Percentiles rank a stretch among this genome's conserved stretches.
Conservation (phyloP, 1,140 invertebrate genomes). For the Limonius californicus region DNA sequence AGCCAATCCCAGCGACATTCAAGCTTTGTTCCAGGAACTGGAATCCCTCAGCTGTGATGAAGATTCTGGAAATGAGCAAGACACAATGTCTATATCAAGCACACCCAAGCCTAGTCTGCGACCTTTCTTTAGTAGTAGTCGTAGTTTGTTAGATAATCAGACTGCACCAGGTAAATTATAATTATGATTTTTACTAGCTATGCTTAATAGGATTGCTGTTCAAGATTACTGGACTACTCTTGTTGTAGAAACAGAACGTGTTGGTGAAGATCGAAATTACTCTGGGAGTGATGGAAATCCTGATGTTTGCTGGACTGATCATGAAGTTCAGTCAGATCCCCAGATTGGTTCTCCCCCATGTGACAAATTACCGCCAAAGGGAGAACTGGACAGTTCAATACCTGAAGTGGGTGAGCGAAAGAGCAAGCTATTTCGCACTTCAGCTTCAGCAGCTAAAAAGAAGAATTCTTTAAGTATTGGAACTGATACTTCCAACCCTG, state of each 20-base stretch:
- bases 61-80: constrained; percentile 88
- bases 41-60: constrained; percentile 83
- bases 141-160: constrained; percentile 59
- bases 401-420: constrained; percentile 49
- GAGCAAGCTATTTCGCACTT: constrained; percentile 57
- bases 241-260: constrained; percentile 11
- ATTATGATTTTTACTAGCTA: too few relatives aligned
- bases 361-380: constrained; percentile 34
- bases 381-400: constrained; percentile 29
- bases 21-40: constrained; percentile 71
- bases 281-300: constrained; percentile 45
- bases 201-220: too few relatives aligned
- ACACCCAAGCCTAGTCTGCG: constrained; percentile 93
- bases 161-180: not conserved
- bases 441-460: constrained; percentile 64
- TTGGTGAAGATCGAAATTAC: constrained; percentile 34
- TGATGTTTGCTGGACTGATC: constrained; percentile 42
- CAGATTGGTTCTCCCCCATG: constrained; percentile 44
- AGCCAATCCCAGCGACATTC: constrained; percentile 46
- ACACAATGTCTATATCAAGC: constrained; percentile 93
- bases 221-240: too few relatives aligned
- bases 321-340: constrained; percentile 43
- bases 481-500: constrained; percentile 47
- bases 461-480: constrained; percentile 66
- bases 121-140: constrained; percentile 89